Conservation (phyloP, 2,888 invertebrate genomes). For the Pedicia rivosa region DNA sequence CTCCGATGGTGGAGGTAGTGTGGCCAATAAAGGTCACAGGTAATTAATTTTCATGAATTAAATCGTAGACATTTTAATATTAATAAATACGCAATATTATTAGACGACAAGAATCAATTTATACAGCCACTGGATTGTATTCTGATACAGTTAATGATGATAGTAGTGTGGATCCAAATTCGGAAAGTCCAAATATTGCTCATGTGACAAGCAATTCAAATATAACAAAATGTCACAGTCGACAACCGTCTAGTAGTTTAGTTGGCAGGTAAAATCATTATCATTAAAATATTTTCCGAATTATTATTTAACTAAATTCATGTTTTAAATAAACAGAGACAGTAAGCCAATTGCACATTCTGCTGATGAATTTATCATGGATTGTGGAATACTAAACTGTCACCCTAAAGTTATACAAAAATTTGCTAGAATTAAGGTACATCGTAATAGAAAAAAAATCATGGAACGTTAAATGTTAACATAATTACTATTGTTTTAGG, state of each 20-base stretch:
- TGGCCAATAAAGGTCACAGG: no score
- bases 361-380: constrained; percentile 49
- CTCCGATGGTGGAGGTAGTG: no score
- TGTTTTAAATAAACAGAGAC: no score
- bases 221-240: constrained; percentile 58
- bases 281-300: no score
- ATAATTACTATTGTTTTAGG: constrained; percentile 32
- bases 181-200: constrained; percentile 28
- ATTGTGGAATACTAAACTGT: constrained; percentile 78
- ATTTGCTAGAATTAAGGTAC: constrained; percentile 78
- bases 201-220: constrained; percentile 15
- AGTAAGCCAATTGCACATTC: no score
- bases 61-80: no score
- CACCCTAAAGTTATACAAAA: constrained; percentile 72
- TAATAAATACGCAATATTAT: no score
- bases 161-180: constrained; percentile 34
- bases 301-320: no score
- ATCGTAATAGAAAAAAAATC: constrained; percentile 14
- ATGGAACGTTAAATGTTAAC: not conserved
- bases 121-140: constrained; percentile 74
- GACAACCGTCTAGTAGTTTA: constrained; percentile 60
- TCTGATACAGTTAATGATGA: constrained; percentile 52
- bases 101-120: constrained; percentile 79
- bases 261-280: constrained; percentile 40
- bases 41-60: no score